Evolutionary conservation across 2,113 vertebrate species (phyloP).

Genomic region (Boulengeromyrus knoepffleri): DNA sequence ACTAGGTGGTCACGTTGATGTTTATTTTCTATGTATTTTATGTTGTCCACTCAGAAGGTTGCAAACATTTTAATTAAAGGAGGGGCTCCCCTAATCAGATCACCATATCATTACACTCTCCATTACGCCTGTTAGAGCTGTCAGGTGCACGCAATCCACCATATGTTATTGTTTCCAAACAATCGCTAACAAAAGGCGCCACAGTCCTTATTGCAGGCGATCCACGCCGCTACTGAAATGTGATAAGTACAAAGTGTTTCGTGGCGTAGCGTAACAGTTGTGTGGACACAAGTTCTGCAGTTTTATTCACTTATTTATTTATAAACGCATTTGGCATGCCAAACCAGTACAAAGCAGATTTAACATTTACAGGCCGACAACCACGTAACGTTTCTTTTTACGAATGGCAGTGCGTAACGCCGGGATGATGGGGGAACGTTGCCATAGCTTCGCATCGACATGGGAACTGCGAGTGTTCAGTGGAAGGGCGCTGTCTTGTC

Average conservation of each 20-base stretch:
- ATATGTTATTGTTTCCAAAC: not conserved
- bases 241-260: not conserved
- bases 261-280: not conserved
- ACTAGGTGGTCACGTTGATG: not conserved
- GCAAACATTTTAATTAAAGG: not conserved
- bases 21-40: not conserved
- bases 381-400: not conserved
- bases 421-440: not conserved
- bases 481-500: not conserved
- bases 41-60: not conserved
- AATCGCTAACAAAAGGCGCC: not conserved
- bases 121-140: not conserved
- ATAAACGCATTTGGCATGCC: conserved; percentile 35
- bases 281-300: not conserved
- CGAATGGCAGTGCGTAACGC: not conserved
- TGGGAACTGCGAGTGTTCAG: not conserved
- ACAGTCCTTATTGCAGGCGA: not conserved
- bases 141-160: not conserved
- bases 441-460: not conserved
- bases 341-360: conserved; percentile 31
- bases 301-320: conserved; percentile 10
- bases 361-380: conserved; percentile 16
- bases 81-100: not conserved
- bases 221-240: not conserved
- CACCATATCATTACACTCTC: not conserved